Evolutionary conservation across 1,140 invertebrate species (phyloP), one percentile per base, ranked within the genome.

Genomic region (Lethrus apterus): DNA sequence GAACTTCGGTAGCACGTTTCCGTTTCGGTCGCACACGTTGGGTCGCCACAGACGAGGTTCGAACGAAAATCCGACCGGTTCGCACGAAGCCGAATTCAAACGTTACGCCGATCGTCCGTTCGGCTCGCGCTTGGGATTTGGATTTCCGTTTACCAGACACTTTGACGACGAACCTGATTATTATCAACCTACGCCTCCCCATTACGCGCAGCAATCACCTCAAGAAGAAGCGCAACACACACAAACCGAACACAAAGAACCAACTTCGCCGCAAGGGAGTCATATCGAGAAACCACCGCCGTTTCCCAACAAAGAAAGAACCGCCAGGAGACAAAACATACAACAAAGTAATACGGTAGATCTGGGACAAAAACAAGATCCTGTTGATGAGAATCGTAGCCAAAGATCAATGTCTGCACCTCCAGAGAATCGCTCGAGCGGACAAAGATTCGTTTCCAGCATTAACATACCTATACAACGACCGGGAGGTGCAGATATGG

Each of bases 301-400:
- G 46, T 52, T 8, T 52, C 52, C 50, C 46, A 64, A 54, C 64
- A 58, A 50, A 62, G 44, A 57, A 62, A 49, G 56, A 36, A 40
- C 44, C 11, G 21, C 21, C 9, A 42, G 44, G 10, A 58, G 58
- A 35, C 54, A 38, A 11, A 58, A 52, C 35, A 66, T 85, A 10
- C 77, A 79, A 43, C 83, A 86, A 24, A 76, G 84, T 42, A 86
- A 86, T 51, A 87, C 84, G 8, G 78, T 84, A 33, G 84, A 86
- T 59, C 77, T 86, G 59, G 82, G 81, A 24, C 78, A 82, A 40
- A 83, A 81, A 62, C 77, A 78, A 44, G 69, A 72, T 41, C 68
- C 70, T 21, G 69, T 71, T 58, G 69, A 75, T 71, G 57, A 73
- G 49, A 72, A 73, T 46, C 73, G 80, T 40, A 70, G 67, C 14